phyloP scores from a whole-genome alignment of 2,113 vertebrate species.

The Chelonoidis abingdonii region DNA sequence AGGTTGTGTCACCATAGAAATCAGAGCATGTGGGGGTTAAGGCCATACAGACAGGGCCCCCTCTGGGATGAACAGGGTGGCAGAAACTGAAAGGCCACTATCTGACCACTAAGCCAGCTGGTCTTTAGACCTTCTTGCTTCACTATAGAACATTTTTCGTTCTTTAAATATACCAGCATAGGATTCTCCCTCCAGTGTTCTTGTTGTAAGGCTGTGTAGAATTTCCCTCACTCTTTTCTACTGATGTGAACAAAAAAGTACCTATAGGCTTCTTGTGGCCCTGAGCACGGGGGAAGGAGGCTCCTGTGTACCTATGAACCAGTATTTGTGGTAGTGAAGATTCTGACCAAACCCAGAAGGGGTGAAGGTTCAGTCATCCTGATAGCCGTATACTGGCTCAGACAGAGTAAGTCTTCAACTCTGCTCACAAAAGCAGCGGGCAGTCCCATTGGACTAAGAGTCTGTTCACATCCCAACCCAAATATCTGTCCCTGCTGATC shows the following conservation, averaged over 20 bases:
- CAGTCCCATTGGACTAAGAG: not conserved
- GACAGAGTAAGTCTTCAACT: not conserved
- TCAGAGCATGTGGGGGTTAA: not conserved
- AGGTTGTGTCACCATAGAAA: no score
- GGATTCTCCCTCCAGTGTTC: not conserved
- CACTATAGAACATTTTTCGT: fast-evolving
- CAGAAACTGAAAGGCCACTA: no score
- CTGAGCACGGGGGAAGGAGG: fast-evolving
- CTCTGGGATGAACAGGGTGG: no score
- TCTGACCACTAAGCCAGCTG: no score
- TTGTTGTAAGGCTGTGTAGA: not conserved
- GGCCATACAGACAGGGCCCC: no score
- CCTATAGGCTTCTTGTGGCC: fast-evolving
- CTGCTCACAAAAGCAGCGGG: not conserved
- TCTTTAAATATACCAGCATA: not conserved
- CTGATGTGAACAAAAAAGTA: not conserved
- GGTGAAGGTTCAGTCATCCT: fast-evolving
- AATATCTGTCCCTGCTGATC: not conserved
- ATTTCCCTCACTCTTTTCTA: fast-evolving
- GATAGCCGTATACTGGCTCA: not conserved
- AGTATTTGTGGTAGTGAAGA: fast-evolving
- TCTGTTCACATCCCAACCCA: not conserved
- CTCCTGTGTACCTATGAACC: not conserved
- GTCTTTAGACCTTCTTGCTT: not conserved
- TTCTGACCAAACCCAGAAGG: fast-evolving